phyloP scores from a whole-genome alignment of 2,888 invertebrate species.

The Agriotes lineatus region DNA sequence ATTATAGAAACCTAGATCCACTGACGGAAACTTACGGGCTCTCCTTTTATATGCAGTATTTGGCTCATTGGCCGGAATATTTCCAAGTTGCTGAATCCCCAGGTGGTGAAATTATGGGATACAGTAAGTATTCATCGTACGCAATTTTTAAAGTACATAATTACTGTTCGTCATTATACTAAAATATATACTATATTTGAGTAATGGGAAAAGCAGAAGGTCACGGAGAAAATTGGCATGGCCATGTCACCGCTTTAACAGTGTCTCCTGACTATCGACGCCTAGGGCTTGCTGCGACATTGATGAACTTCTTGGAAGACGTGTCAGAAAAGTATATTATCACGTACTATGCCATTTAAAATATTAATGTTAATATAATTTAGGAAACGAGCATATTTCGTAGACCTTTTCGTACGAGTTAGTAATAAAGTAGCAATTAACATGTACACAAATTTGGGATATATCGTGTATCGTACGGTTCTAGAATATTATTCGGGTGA shows the following conservation, averaged over 20 bases:
- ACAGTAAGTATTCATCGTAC: constrained; percentile 79
- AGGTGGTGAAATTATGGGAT: constrained; percentile 97
- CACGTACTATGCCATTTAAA: neutral
- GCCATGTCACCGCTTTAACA: constrained; percentile 97
- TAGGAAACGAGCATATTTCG: constrained; percentile 96
- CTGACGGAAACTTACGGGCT: constrained; percentile 97
- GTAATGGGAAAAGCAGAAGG: constrained; percentile 99
- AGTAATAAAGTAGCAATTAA: constrained; percentile 97
- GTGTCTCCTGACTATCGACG: constrained; percentile 95
- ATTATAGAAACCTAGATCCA: constrained; percentile 92
- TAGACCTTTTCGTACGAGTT: constrained; percentile 97
- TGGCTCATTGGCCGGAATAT: constrained; percentile 99
- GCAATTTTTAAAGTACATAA: too few species aligned
- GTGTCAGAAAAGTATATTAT: constrained; percentile 88
- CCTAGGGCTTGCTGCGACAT: constrained; percentile 89
- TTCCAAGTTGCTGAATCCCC: constrained; percentile 98
- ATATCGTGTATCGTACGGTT: constrained; percentile 95
- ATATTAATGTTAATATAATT: constrained; percentile 56
- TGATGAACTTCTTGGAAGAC: constrained; percentile 96
- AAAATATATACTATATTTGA: constrained; percentile 59
- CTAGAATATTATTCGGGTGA: constrained; percentile 98
- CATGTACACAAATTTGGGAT: constrained; percentile 97
- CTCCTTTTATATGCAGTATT: constrained; percentile 96
- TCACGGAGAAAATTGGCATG: constrained; percentile 96
- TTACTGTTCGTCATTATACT: neutral